phyloP scores from a whole-genome alignment of 2,797 vertebrate species.

The Tokudaia muenninki region DNA sequence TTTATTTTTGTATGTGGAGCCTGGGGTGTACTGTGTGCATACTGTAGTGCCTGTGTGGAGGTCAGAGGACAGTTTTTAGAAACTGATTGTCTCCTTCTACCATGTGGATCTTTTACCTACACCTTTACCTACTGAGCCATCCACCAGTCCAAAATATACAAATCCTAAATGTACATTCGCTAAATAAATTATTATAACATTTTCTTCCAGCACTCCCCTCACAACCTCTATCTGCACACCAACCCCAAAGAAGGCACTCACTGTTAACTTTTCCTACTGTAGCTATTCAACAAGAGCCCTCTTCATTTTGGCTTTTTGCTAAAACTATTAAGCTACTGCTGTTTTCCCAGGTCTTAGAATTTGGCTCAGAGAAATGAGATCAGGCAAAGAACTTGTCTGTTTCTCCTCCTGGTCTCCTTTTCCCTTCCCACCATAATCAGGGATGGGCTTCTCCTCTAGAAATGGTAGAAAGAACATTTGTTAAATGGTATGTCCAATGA shows the following conservation, averaged over 20 bases:
- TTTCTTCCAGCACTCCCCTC: not conserved
- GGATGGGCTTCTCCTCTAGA: not conserved
- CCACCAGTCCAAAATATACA: not conserved
- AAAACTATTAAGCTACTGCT: not conserved
- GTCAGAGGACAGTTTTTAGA: not conserved
- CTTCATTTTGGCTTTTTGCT: not conserved
- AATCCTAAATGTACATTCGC: not conserved
- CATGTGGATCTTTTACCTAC: not conserved
- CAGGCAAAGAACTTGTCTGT: not conserved
- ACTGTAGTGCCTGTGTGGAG: too few species aligned
- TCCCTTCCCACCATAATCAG: not conserved
- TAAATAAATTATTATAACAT: constrained; percentile 25
- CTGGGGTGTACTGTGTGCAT: not conserved
- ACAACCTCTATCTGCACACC: not conserved
- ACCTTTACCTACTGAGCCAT: not conserved
- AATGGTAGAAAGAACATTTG: not conserved
- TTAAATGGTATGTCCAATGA: not conserved
- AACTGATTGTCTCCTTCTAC: not conserved
- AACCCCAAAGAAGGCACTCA: not conserved
- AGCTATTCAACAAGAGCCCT: not conserved
- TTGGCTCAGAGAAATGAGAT: not conserved
- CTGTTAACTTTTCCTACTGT: not conserved
- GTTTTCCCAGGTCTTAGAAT: not conserved
- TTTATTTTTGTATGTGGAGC: not conserved
- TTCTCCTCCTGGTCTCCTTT: not conserved